Evolutionary conservation across 2,113 vertebrate species (phyloP), one percentile per base, ranked within the genome.

Genomic region (Corythornis cristatus): DNA sequence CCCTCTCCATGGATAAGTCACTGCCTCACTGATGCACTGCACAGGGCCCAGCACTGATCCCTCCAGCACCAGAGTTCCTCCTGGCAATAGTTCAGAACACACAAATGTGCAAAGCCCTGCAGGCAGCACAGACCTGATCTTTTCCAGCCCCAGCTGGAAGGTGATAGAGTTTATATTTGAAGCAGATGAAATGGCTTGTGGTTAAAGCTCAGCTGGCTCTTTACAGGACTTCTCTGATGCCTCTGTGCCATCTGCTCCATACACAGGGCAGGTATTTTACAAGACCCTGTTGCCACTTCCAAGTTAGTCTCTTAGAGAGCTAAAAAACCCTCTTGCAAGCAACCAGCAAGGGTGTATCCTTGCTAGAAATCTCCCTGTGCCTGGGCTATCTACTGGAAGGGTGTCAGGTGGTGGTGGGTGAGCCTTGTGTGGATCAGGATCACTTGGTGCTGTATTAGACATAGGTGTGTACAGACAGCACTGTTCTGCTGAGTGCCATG

Each of bases 101-200:
- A 77, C 75, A 83, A 26, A 89, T 48, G 83, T 18, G 11, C 67
- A 85, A 86, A 86, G 60, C 56, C 72, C 88, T 1, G 1, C 56
- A 74, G 82, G 64, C 90, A 77, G 75, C 93, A 86, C 56, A 86
- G 53, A 80, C n/a, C 91, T 64, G 77, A 79, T 53, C 22, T 79
- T 84, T 90, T 89, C 74, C 96, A 95, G 78, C 67, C 77, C 54
- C 60, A 83, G 51, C 67, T 96, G 89, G 78, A 95, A 89, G 91
- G 57, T 85, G 74, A 64, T 77, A 75, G 76, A 84, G 42, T 17
- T 50, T 82, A 15, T 76, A 95, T 93, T 64, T 1, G 5, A 91
- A 96, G 46, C 84, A 95, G 91, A 74, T 91, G 78, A 89, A 94
- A 56, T 2, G 4, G 48, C 72, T 90, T 80, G 56, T 56, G 51